Evolutionary conservation across 2,888 invertebrate species (phyloP).

Genomic region (Chydorus sphaericus): DNA sequence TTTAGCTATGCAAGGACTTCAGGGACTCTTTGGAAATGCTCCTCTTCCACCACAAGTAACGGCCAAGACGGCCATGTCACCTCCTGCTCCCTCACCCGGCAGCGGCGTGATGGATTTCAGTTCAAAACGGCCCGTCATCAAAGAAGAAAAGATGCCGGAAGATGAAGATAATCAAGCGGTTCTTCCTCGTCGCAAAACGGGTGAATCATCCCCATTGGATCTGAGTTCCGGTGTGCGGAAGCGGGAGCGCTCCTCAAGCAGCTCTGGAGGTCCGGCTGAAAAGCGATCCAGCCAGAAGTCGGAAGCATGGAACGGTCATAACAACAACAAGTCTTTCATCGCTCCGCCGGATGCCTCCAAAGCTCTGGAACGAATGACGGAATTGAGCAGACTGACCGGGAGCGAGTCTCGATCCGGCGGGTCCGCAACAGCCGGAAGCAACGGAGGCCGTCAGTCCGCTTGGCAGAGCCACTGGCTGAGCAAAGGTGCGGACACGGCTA

Average conservation of each 20-base stretch:
- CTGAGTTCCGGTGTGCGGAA: conserved; percentile 9
- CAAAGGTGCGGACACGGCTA: conserved; percentile 86
- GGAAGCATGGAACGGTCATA: conserved; percentile 9
- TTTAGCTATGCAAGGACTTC: conserved; percentile 5
- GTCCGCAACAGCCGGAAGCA: conserved; percentile 20
- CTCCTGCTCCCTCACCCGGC: conserved; percentile 5
- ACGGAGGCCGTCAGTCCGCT: conserved; percentile 33
- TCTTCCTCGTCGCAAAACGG: background rate
- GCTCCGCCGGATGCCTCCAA: conserved; percentile 36
- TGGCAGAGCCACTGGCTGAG: conserved; percentile 98
- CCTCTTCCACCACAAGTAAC: background rate
- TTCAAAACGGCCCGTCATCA: background rate
- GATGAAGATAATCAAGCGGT: background rate
- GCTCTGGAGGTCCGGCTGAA: background rate
- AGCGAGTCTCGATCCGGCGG: conserved; percentile 45
- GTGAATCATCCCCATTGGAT: conserved; percentile 4
- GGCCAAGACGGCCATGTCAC: background rate
- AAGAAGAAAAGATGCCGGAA: background rate
- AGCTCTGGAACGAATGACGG: conserved; percentile 81
- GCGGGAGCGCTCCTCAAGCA: conserved; percentile 4
- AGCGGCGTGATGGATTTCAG: conserved; percentile 11
- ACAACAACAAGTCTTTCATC: background rate
- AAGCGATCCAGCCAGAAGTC: background rate
- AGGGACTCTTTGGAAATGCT: background rate
- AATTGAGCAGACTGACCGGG: conserved; percentile 67